Evolutionary conservation across 2,888 invertebrate genomes (phyloP), one percentile per base, ranked within the genome.

Genomic region (Coecobrya sp.): DNA sequence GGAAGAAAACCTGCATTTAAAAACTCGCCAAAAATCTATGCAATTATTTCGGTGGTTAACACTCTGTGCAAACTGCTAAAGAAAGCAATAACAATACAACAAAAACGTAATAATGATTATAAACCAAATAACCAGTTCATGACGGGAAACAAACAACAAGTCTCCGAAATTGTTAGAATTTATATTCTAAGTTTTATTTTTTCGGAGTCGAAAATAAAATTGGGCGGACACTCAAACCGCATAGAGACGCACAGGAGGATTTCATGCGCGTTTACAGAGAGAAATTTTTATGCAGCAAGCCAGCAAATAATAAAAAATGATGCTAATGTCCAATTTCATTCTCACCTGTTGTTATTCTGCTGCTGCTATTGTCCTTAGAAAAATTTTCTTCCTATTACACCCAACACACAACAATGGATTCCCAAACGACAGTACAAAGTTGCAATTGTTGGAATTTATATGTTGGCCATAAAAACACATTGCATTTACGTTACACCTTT

Each of bases 311-410:
- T n/a, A n/a, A n/a, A n/a, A n/a, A n/a, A n/a, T n/a, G n/a, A n/a
- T n/a, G n/a, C n/a, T 84, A 55, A 89, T 70, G 59, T 36, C 82
- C 84, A 90, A 85, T 90, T 73, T 84, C 79, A 85, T 85, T 86
- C 90, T 86, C 90, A 85, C 85, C 90, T 90, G 76, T 86, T 90
- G n/a, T 27, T n/a, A n/a, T n/a, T n/a, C n/a, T n/a, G n/a, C n/a
- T n/a, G n/a, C 25, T 59, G 79, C 27, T 42, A 59, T 42, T 81
- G 81, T 55, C 81, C 55, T 27, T 16, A 42, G 1, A 30, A 82
- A 82, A 36, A 36, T 30, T 19, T 85, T 42, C 45, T 45, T 36
- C 36, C 30, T 22, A 30, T 85, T n/a, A 49, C 68, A 22, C 30
- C 22, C 30, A 2, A 16, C 13, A 68, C 13, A 68, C 19, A 68